These are phyloP conservation scores for Trematomus loennbergii DNA, from an alignment of 2,113 vertebrate genomes.

Conservation along the genomic window DNA sequence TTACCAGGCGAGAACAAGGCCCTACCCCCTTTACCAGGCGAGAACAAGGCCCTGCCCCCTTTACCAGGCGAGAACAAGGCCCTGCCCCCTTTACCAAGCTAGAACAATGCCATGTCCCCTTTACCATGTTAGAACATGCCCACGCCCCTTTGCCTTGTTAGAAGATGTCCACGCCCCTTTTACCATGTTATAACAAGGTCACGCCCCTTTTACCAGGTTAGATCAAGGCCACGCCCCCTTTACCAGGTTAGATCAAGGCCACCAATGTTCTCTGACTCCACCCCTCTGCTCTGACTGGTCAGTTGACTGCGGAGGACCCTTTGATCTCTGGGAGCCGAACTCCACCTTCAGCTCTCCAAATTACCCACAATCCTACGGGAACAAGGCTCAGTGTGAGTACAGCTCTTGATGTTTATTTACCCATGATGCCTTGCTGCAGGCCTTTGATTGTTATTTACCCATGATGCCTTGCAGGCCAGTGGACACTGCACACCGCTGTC, in stretches of 20 bases:
- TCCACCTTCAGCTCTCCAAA: constrained; percentile 89
- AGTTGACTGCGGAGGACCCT: constrained; percentile 93
- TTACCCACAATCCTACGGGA: constrained; percentile 88
- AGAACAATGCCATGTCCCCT: background rate
- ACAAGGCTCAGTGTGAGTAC: constrained; percentile 89
- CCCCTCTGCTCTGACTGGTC: constrained; percentile 41
- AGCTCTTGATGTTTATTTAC: background rate
- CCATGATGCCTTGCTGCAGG: constrained; percentile 79
- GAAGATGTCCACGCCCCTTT: no score
- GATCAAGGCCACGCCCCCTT: background rate
- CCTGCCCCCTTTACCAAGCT: no score
- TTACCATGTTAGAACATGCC: no score
- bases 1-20: no score
- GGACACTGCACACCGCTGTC: constrained; percentile 87
- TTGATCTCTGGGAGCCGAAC: constrained; percentile 91
- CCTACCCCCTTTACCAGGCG: no score
- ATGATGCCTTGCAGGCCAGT: constrained; percentile 86
- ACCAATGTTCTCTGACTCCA: background rate
- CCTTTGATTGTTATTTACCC: constrained; percentile 25
- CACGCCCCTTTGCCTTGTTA: no score
- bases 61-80: background rate
- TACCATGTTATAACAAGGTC: no score
- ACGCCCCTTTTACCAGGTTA: background rate
- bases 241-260: background rate
- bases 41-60: background rate